Percentiles rank a stretch among this genome's conserved stretches.
Evolutionary conservation across 2,113 vertebrate species (phyloP).

Genomic region (Ceratotherium simum): DNA sequence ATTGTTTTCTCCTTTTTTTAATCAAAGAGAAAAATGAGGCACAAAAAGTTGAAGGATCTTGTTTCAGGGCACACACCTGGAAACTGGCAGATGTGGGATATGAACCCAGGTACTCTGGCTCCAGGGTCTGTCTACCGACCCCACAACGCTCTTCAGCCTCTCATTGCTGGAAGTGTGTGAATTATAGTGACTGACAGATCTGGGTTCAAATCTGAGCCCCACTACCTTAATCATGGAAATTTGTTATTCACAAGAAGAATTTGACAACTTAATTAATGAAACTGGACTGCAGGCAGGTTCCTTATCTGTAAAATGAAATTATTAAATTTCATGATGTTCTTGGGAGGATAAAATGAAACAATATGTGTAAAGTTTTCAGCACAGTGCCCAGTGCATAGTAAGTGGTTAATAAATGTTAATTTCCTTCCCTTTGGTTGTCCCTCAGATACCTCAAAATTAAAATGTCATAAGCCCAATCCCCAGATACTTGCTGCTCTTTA

Average conservation of each 20-base stretch:
- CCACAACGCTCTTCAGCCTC: neutral
- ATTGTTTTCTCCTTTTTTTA: neutral
- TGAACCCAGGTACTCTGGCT: neutral
- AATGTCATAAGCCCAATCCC: neutral
- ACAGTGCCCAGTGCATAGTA: neutral
- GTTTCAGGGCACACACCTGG: neutral
- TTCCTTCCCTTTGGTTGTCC: neutral
- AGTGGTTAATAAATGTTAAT: neutral
- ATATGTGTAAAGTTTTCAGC: neutral
- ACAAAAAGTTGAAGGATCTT: neutral
- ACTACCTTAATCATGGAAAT: neutral
- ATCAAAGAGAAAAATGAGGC: neutral
- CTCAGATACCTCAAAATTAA: neutral
- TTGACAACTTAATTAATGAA: neutral
- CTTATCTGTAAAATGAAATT: neutral
- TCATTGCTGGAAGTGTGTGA: neutral
- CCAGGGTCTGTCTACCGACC: accelerated
- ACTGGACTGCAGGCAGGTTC: neutral
- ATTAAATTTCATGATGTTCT: neutral
- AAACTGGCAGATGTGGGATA: neutral
- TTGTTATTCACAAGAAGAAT: neutral
- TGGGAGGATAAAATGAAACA: neutral
- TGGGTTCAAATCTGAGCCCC: neutral
- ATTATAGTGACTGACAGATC: neutral
- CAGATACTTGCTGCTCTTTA: neutral